Conservation (phyloP, 2,113 vertebrate species). For the Scartelaos histophorus region DNA sequence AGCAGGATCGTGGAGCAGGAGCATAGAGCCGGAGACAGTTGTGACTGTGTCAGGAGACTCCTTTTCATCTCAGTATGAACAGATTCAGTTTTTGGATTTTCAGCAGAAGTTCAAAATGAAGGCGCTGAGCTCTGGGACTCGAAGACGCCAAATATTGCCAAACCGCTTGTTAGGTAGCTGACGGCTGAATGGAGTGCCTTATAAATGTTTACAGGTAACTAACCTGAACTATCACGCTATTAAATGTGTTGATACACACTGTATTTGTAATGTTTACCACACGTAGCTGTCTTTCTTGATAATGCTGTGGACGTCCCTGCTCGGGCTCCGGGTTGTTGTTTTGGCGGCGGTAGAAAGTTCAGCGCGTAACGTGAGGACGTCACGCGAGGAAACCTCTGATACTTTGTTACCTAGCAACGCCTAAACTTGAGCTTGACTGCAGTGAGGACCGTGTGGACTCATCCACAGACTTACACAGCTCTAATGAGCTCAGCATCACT, state of each 20-base stretch:
- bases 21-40: background rate
- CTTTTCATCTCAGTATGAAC: background rate
- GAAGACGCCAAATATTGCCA: background rate
- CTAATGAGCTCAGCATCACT: too few relatives aligned
- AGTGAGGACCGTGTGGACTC: too few relatives aligned
- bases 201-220: slow-evolving; percentile 2
- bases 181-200: background rate
- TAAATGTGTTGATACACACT: background rate
- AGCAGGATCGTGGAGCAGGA: too few relatives aligned
- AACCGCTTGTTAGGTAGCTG: background rate
- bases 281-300: background rate
- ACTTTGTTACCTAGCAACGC: slow-evolving; percentile 4
- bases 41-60: background rate
- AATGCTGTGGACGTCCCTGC: background rate
- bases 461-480: too few relatives aligned
- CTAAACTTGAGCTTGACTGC: background rate
- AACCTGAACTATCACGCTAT: background rate
- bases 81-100: background rate
- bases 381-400: background rate
- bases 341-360: background rate
- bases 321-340: background rate
- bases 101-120: background rate
- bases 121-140: too few relatives aligned
- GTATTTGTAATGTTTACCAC: background rate
- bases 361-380: background rate